Base-by-base conservation (phyloP, 2,888 invertebrate species). In the Chaitophorus viminalis region DNA sequence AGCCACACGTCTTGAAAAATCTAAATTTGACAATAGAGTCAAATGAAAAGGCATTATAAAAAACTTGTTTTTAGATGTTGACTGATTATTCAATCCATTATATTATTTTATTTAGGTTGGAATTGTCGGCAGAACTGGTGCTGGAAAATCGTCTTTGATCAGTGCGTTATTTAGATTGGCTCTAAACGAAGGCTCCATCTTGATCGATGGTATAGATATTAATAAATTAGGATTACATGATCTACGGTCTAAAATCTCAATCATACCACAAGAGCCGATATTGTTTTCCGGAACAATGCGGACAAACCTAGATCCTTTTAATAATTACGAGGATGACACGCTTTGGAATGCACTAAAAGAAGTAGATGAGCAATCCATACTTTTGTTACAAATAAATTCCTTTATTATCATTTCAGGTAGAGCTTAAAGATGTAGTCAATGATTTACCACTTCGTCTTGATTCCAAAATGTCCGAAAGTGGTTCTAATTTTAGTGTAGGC, bases 221-320 rank as follows among this genome's bases (percentile, higher is more conserved):
- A 93, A 93, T 0, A 91, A 92, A 8, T 91, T 98, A 89, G 96
- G 96, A 0, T 92, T 96, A 46, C 95, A 95, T 90, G 93, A 95
- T 91, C 93, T 96, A 25, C 93, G 96, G 88, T 94, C 95, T 54
- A 94, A 94, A 91, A 93, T 97, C 89, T 95, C 96, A 25, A 96
- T 97, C 90, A 96, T 97, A 90, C 96, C 96, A 0, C 95, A 96
- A 91, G 96, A 96, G 91, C 96, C 96, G 0, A 95, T 96, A 83
- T 92, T 97, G 83, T 96, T 98, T 92, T 95, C 96, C 0, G 97
- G 97, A 76, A 95, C 96, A 8, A 93, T 98, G 92, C 93, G 98
- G 3, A 95, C 95, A 90, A 98, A 98, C 92, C 93, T 98, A 88
- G 98, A 98, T 92, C 98, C 98, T 0, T 97, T 97, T 91, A 94